phyloP scores from a whole-genome alignment of 2,113 vertebrate genomes.

The Rana temporaria region DNA sequence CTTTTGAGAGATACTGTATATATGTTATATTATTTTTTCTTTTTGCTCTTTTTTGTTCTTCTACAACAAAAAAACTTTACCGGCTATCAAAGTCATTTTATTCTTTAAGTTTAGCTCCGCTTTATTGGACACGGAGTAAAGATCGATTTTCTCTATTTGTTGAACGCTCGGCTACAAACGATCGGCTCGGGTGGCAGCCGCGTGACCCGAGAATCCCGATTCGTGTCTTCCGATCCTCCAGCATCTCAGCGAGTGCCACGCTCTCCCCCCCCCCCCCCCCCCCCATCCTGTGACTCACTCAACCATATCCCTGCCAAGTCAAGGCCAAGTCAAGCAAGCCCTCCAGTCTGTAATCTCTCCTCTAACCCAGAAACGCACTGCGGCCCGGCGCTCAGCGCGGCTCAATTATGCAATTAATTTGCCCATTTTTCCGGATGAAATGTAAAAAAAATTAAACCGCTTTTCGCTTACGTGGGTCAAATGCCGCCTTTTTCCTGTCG shows the following conservation, averaged over 20 bases:
- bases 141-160: too few relatives aligned
- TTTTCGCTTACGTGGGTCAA: neutral
- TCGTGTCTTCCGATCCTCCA: too few relatives aligned
- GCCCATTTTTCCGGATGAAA: conserved; percentile 40
- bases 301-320: neutral
- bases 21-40: too few relatives aligned
- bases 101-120: too few relatives aligned
- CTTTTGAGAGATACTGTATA: too few relatives aligned
- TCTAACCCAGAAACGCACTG: conserved; percentile 9
- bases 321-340: neutral
- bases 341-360: conserved; percentile 26
- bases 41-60: too few relatives aligned
- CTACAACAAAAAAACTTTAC: too few relatives aligned
- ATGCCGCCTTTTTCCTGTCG: conserved; percentile 24
- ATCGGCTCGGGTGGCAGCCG: too few relatives aligned
- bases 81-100: too few relatives aligned
- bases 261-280: neutral
- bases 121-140: too few relatives aligned
- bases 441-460: conserved; percentile 39
- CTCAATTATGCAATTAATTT: conserved; percentile 49
- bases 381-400: neutral
- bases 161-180: too few relatives aligned
- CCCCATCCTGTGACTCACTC: neutral
- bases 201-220: neutral
- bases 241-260: neutral